Evolutionary conservation across 2,888 invertebrate species (phyloP).

Genomic region (Strigamia crassipes): DNA sequence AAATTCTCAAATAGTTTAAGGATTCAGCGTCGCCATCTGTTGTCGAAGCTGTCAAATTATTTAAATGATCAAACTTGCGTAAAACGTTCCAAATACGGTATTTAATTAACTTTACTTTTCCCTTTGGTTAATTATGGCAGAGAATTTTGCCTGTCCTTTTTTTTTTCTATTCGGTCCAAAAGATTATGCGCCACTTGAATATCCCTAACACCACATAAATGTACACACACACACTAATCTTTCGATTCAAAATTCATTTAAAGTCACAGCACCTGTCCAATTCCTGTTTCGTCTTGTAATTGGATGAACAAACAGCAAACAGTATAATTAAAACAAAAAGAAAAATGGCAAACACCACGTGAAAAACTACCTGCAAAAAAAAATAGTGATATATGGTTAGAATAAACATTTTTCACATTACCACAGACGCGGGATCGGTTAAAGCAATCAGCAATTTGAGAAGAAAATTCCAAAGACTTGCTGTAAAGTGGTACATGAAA

Average conservation of each 20-base stretch:
- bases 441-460: neutral
- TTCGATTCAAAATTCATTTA: neutral
- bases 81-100: no score
- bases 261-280: neutral
- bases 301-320: neutral
- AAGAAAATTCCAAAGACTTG: neutral
- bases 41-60: no score
- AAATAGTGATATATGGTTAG: neutral
- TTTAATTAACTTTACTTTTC: no score
- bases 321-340: neutral
- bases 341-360: neutral
- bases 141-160: neutral
- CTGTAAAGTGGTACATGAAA: neutral
- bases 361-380: neutral
- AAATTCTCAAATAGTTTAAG: no score
- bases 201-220: neutral
- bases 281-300: neutral
- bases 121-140: neutral
- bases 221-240: neutral
- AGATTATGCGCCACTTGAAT: neutral
- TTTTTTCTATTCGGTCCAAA: neutral
- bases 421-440: neutral
- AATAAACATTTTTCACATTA: neutral
- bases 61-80: no score
- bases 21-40: no score